Percentiles rank a stretch among this genome's conserved stretches.
phyloP scores from a whole-genome alignment of 2,113 vertebrate species.

The Orthonyx spaldingii region DNA sequence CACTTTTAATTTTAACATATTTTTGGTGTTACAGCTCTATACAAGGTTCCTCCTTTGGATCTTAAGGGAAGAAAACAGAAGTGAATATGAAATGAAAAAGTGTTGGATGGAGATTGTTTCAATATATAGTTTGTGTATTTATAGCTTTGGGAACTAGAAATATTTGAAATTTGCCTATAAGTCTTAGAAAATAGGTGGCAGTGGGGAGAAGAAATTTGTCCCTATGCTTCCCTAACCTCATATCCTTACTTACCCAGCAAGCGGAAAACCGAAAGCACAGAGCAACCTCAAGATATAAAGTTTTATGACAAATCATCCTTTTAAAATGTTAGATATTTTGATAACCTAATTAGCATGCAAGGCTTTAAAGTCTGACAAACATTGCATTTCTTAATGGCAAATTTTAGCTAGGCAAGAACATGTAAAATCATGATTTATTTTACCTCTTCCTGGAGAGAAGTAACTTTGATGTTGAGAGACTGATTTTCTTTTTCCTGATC shows the following conservation, averaged over 20 bases:
- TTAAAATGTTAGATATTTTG: not conserved
- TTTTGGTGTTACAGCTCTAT: not conserved
- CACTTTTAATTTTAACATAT: not conserved
- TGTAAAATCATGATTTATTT: not conserved
- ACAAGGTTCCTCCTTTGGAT: not conserved
- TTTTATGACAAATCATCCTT: not conserved
- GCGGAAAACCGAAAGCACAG: not conserved
- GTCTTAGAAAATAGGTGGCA: not conserved
- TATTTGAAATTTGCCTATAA: not conserved
- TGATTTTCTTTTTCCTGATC: slow-evolving; percentile 84
- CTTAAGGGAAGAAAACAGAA: not conserved
- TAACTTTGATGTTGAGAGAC: slow-evolving; percentile 78
- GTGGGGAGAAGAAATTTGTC: accelerated
- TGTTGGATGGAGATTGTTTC: not conserved
- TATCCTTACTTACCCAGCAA: not conserved
- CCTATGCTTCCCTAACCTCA: not conserved
- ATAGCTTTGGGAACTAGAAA: not conserved
- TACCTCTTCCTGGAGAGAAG: slow-evolving; percentile 86
- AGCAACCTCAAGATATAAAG: not conserved
- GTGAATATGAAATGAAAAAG: not conserved
- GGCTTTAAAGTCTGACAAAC: not conserved
- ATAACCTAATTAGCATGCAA: not conserved
- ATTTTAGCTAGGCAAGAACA: not conserved
- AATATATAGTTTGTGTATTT: not conserved
- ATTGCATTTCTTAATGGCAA: not conserved